These are phyloP conservation scores for Drosophila prolongata DNA, from an alignment of 2,888 invertebrate genomes.

Conservation along the genomic window DNA sequence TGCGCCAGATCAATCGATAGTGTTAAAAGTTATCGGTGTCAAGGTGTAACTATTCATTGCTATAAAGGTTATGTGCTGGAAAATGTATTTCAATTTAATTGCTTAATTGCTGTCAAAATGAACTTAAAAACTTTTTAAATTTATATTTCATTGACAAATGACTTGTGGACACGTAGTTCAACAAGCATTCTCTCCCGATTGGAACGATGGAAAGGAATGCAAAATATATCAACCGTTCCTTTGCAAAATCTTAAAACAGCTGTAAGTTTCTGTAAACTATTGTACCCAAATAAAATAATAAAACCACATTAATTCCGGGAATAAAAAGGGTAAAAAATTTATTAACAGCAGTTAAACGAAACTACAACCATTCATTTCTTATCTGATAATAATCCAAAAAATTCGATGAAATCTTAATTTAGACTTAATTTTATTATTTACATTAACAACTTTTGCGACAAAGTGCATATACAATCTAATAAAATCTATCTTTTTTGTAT, in stretches of 20 bases:
- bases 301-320: too few relatives aligned
- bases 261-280: not conserved
- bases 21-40: not conserved
- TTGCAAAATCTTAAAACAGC: not conserved
- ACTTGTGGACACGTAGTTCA: too few relatives aligned
- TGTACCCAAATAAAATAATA: not conserved
- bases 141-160: too few relatives aligned
- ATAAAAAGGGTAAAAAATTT: constrained; percentile 17
- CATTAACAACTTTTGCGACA: constrained; percentile 39
- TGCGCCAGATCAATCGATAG: not conserved
- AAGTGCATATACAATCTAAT: constrained; percentile 26
- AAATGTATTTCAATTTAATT: too few relatives aligned
- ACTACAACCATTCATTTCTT: constrained; percentile 28
- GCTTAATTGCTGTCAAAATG: too few relatives aligned
- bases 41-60: not conserved
- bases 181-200: not conserved
- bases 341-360: constrained; percentile 33
- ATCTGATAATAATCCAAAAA: constrained; percentile 26
- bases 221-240: not conserved
- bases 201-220: constrained; percentile 1
- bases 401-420: constrained; percentile 27
- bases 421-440: constrained; percentile 32
- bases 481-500: constrained; percentile 41
- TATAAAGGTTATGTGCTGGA: not conserved
- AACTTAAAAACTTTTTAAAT: too few relatives aligned